Evolutionary conservation across 37 sponge, comb jelly and placozoan genomes (phyloP).

Genomic region (Axinella damicornis): DNA sequence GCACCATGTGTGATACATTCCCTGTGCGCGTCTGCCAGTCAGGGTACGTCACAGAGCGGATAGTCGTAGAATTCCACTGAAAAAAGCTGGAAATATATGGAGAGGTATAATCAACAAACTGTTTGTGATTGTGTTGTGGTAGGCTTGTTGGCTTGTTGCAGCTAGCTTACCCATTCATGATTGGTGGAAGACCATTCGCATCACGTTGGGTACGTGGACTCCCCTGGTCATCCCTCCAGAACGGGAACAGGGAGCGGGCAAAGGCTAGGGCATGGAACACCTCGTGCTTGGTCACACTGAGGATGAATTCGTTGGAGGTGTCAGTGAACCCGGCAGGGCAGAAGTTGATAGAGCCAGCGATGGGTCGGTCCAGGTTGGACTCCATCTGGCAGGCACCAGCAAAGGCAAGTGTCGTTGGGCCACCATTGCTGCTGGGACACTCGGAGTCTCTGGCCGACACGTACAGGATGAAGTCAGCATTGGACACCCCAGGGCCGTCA

Average conservation of each 20-base stretch:
- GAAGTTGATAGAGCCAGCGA: constrained; percentile 85
- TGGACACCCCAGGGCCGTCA: constrained; percentile 77
- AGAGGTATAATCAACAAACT: too few relatives aligned
- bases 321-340: constrained; percentile 65
- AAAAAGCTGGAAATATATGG: too few relatives aligned
- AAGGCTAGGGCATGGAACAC: constrained; percentile 85
- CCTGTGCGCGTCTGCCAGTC: constrained; percentile 45
- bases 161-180: constrained; percentile 4
- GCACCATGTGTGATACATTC: constrained; percentile 31
- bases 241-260: constrained; percentile 65
- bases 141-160: too few relatives aligned
- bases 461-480: constrained; percentile 80
- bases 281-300: constrained; percentile 80
- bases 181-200: constrained; percentile 29
- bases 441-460: constrained; percentile 57
- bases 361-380: constrained; percentile 71
- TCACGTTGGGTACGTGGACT: constrained; percentile 76
- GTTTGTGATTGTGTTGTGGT: too few relatives aligned
- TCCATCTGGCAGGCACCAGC: constrained; percentile 80
- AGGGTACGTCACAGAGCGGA: constrained; percentile 28
- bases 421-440: constrained; percentile 1
- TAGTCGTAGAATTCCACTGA: constrained; percentile 14
- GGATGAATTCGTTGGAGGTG: constrained; percentile 21
- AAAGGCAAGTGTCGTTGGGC: constrained; percentile 61
- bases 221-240: constrained; percentile 71